These are phyloP conservation scores for Syrphus vitripennis DNA, from an alignment of 2,888 invertebrate genomes.

Conservation along the genomic window DNA sequence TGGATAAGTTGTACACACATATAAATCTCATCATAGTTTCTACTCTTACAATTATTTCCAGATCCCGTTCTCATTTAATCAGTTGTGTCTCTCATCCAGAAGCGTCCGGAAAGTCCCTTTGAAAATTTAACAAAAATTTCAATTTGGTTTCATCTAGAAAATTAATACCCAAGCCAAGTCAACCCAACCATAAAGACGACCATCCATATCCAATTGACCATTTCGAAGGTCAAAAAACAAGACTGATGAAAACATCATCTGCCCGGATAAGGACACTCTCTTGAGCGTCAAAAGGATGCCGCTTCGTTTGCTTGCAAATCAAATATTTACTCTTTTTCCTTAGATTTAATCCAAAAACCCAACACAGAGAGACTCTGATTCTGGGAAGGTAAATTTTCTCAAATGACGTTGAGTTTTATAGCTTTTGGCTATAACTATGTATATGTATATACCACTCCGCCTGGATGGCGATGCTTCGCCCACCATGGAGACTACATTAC, in stretches of 20 bases:
- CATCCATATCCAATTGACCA: slow-evolving; percentile 46
- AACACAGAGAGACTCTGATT: background rate
- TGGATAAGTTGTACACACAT: background rate
- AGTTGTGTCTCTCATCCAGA: background rate
- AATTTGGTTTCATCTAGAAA: background rate
- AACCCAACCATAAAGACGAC: slow-evolving; percentile 5
- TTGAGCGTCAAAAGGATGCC: slow-evolving; percentile 4
- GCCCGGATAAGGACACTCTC: slow-evolving; percentile 48
- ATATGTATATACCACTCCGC: background rate
- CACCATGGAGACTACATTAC: slow-evolving; percentile 22
- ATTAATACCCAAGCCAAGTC: background rate
- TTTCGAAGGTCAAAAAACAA: slow-evolving; percentile 53
- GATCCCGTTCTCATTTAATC: background rate
- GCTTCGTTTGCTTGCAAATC: slow-evolving; percentile 49
- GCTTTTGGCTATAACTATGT: no score
- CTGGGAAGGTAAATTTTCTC: slow-evolving; percentile 19
- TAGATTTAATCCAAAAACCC: slow-evolving; percentile 35
- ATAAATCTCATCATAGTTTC: background rate
- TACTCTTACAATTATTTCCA: background rate
- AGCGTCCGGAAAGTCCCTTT: background rate
- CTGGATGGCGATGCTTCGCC: background rate
- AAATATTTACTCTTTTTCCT: slow-evolving; percentile 61
- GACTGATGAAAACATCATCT: slow-evolving; percentile 61
- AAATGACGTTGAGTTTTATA: slow-evolving; percentile 55
- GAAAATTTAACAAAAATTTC: slow-evolving; percentile 9